phyloP scores from a whole-genome alignment of 2,797 vertebrate genomes.

The Phalloptychus januarius region DNA sequence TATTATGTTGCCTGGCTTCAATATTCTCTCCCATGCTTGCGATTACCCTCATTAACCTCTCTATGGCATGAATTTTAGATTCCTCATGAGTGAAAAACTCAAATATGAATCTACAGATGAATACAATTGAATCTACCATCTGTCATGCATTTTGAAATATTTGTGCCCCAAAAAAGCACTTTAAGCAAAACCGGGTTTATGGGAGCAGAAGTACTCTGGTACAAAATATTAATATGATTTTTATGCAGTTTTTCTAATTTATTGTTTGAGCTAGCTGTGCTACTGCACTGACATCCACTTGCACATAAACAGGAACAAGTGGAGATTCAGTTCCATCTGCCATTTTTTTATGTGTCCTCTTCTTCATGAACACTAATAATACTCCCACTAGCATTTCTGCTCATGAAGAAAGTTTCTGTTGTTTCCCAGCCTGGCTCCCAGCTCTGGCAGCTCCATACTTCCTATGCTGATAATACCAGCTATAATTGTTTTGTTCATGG shows the following conservation, averaged over 20 bases:
- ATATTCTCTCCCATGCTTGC: background rate
- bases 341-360: background rate
- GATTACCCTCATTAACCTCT: background rate
- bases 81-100: background rate
- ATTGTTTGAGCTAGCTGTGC: background rate
- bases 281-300: background rate
- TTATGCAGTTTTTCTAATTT: background rate
- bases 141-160: background rate
- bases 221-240: background rate
- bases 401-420: background rate
- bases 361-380: background rate
- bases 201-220: background rate
- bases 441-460: background rate
- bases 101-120: background rate
- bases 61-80: background rate
- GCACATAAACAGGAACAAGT: background rate
- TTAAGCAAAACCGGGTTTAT: background rate
- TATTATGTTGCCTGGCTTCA: no score
- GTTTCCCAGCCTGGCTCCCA: background rate
- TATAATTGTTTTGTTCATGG: background rate
- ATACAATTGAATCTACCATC: background rate
- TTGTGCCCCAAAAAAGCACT: background rate
- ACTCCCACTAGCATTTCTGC: background rate
- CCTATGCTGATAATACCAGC: background rate
- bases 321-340: background rate